These are phyloP conservation scores for Saguinus imperator DNA, from an alignment of 2,113 vertebrate species.

Conservation along the genomic window DNA sequence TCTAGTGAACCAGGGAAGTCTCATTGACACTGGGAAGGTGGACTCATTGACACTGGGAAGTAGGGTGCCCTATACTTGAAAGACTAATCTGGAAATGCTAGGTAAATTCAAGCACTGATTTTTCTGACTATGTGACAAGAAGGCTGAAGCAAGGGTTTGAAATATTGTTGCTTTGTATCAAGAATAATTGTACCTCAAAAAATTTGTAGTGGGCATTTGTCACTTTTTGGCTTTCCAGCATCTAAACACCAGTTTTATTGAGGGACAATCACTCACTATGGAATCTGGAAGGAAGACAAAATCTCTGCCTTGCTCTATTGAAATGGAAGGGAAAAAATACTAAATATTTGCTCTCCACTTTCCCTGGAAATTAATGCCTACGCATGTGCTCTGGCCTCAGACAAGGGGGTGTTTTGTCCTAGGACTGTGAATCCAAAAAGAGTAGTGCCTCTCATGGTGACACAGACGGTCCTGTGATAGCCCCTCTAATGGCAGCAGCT, in stretches of 20 bases:
- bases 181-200: slow-evolving; percentile 49
- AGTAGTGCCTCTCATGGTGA: background rate
- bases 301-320: background rate
- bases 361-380: background rate
- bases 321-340: background rate
- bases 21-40: background rate
- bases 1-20: background rate
- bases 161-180: slow-evolving; percentile 46
- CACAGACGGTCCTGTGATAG: background rate
- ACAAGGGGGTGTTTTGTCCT: background rate
- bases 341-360: background rate
- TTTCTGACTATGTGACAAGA: slow-evolving; percentile 36
- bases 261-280: slow-evolving; percentile 8
- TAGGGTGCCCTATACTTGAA: background rate
- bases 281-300: background rate
- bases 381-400: background rate
- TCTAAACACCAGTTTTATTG: slow-evolving; percentile 24
- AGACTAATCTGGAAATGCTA: background rate
- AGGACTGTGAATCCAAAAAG: background rate
- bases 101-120: background rate
- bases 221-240: background rate
- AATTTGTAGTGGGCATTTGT: slow-evolving; percentile 9
- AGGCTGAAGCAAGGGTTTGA: background rate
- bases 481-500: background rate
- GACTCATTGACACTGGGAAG: background rate